Evolutionary conservation across 2,113 vertebrate genomes (phyloP), one percentile per base, ranked within the genome.

Genomic region (Sprattus sprattus): DNA sequence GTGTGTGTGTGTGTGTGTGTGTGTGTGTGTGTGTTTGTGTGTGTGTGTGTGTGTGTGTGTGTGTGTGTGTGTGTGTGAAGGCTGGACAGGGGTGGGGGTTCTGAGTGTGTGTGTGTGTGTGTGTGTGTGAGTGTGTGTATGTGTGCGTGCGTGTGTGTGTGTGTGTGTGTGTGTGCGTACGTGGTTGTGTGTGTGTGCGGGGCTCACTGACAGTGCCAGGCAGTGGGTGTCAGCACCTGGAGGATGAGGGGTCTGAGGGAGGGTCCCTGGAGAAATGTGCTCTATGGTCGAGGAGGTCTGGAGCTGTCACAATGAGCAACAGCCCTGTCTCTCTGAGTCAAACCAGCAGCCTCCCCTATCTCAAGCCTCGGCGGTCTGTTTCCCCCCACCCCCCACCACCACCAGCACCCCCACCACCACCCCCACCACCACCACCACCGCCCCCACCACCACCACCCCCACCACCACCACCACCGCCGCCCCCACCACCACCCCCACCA

Each of bases 251-350:
- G 81, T 81, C 86, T 47, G 60, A 88, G 81, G 81, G 84, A 87
- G 83, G 81, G 83, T 57, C 83, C 84, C 85, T 71, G 50, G 86
- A 85, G 90, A 90, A 87, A 90, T 89, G 85, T 88, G 82, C 52
- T 82, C n/a, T 82, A 52, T 47, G 83, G 64, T 83, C 50, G 67
- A 86, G 88, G 90, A 88, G 90, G 28, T 87, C 83, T 60, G 87
- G 60, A 81, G 78, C 88, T 91, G 90, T 90, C 90, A 88, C 87
- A 57, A 89, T 90, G 90, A 91, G 81, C 86, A 84, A 91, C 88
- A 88, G 83, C 32, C 85, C 88, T 89, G 89, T 88, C 88, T 82
- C 46, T 71, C 85, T 92, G 91, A 92, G 46, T 90, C 86, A 87
- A 89, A 86, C 57, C 91, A 92, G 90, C 87, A 86, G 57, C 81